Base-by-base conservation (phyloP, 1,140 invertebrate species). In the Scaptomyza graminum region DNA sequence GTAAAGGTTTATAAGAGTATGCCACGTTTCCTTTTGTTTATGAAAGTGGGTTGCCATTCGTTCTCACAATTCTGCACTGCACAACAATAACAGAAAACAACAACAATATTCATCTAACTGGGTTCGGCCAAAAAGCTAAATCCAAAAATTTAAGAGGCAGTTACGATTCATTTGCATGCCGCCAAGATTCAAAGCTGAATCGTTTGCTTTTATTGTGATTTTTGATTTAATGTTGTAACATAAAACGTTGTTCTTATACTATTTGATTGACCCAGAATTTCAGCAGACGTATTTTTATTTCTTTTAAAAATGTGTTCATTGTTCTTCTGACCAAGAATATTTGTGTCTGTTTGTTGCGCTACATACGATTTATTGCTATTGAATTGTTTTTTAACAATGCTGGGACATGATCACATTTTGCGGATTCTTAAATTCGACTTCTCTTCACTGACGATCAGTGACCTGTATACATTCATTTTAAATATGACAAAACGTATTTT, bases 111-210 rank as follows among this genome's bases (percentile, higher is more conserved):
- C 18, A 22, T 22, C 18, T 51, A 76, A 65, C 71, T 76, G 79
- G 79, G 63, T 22, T 76, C 65, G 67, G 55, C 51, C 63, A 59
- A 64, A 69, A 54, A 51, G 50, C 51, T 65, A 12, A 8, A 25
- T 8, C 8, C 31, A 34, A 60, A 67, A 67, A 84, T 84, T 22
- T 66, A 79, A 83, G 74, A 76, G 76, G 47, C 80, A 83, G 76
- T 79, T 76, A 84, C 55, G 67, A 84, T 65, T 84, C 60, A 83
- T 83, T 83, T 76, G 72, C 76, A 84, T 83, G 81, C 63, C 67
- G 82, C 60, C 49, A 49, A 47, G 25, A 43, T 60, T 50, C 43
- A 16, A 56, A 56, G 44, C 39, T 16, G 52, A 82, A 65, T 69
- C 65, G 65, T 71, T 74, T 74, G 55, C 55, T 78, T 83, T 84